Percentiles rank a stretch among this genome's conserved stretches.
Evolutionary conservation across 2,888 invertebrate genomes (phyloP).

Genomic region (Endotricha flammealis): DNA sequence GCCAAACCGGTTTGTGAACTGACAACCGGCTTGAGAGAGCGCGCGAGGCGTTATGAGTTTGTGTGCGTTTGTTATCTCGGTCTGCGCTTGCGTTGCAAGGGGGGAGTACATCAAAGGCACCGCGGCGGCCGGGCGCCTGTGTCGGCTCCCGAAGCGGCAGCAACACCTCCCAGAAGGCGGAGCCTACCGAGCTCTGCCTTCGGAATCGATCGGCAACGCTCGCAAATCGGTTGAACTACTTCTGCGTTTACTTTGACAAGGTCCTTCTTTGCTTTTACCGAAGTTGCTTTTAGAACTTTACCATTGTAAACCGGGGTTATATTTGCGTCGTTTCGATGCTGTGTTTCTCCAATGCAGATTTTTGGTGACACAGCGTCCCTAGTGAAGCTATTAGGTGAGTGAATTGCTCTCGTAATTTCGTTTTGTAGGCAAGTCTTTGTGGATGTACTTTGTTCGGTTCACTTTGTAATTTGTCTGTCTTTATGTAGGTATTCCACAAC

Average conservation of each 20-base stretch:
- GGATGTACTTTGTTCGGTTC: constrained; percentile 46
- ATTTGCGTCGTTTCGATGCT: constrained; percentile 39
- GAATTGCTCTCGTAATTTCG: constrained; percentile 71
- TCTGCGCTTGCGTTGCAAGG: constrained; percentile 50
- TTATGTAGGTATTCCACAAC: constrained; percentile 36
- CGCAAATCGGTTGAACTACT: constrained; percentile 52
- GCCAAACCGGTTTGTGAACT: constrained; percentile 65
- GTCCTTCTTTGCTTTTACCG: constrained; percentile 32
- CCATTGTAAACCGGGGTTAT: constrained; percentile 24
- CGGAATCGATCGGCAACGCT: constrained; percentile 64
- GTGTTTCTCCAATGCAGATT: constrained; percentile 55
- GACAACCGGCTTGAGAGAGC: constrained; percentile 73
- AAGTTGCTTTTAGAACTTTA: constrained; percentile 36
- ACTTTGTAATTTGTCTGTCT: constrained; percentile 55
- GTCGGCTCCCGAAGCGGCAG: constrained; percentile 70
- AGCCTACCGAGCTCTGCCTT: constrained; percentile 67
- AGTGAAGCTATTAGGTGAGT: constrained; percentile 65
- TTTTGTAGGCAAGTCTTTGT: constrained; percentile 73
- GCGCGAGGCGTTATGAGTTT: constrained; percentile 71
- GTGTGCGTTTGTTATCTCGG: constrained; percentile 69
- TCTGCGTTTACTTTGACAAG: constrained; percentile 27
- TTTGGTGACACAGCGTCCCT: constrained; percentile 65
- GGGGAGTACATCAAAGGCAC: constrained; percentile 64
- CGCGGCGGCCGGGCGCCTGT: constrained; percentile 65
- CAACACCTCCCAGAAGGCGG: constrained; percentile 71